These are phyloP conservation scores for Drosophila nannoptera DNA, from an alignment of 1,140 invertebrate species.

Conservation along the genomic window DNA sequence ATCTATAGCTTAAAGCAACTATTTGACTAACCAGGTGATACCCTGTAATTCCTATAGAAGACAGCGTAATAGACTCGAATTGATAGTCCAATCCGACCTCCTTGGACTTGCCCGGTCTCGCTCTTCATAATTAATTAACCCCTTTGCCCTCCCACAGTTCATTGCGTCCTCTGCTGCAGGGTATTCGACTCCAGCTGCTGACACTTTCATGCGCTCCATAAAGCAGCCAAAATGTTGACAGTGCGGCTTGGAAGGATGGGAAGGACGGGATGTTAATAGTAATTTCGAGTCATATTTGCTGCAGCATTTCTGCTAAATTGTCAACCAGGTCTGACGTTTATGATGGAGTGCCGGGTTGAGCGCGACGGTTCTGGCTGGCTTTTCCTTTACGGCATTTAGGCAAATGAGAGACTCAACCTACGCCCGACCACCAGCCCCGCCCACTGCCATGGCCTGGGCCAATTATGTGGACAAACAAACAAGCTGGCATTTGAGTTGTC, in stretches of 20 bases:
- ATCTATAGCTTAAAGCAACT: not conserved
- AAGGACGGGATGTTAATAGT: conserved; percentile 53
- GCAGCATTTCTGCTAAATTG: conserved; percentile 58
- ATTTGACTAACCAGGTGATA: too few relatives aligned
- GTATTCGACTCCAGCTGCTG: conserved; percentile 28
- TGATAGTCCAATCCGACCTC: too few relatives aligned
- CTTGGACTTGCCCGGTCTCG: too few relatives aligned
- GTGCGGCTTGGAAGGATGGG: not conserved
- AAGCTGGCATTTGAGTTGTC: conserved; percentile 61
- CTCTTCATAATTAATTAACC: too few relatives aligned
- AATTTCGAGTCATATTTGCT: conserved; percentile 69
- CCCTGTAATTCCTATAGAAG: too few relatives aligned
- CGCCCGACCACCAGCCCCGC: conserved; percentile 19
- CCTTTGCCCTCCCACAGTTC: not conserved
- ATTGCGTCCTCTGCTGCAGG: not conserved
- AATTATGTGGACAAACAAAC: conserved; percentile 74
- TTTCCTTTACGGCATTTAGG: conserved; percentile 37
- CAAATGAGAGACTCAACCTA: conserved; percentile 36
- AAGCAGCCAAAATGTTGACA: conserved; percentile 32
- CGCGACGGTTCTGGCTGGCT: not conserved
- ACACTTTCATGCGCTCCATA: conserved; percentile 63
- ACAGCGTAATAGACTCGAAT: too few relatives aligned
- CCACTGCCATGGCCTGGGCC: conserved; percentile 56
- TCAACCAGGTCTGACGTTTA: conserved; percentile 63
- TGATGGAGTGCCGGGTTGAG: conserved; percentile 19